Evolutionary conservation across 2,797 vertebrate species (phyloP).

Genomic region (Poliocrania exsul): DNA sequence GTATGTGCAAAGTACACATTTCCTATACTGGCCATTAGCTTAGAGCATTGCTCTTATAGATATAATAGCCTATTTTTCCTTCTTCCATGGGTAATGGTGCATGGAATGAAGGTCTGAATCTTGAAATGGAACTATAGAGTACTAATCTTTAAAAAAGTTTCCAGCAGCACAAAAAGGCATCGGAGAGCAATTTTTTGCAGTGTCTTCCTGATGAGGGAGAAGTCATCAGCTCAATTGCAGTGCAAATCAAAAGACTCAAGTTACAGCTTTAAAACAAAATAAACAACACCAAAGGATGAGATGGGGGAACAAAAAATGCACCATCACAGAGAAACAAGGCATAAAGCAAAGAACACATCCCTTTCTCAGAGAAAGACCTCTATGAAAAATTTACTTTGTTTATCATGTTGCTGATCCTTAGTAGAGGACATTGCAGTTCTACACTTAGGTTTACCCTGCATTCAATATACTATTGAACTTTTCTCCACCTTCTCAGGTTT

Average conservation of each 20-base stretch:
- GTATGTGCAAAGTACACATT: conserved; percentile 21
- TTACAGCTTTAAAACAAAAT: background rate
- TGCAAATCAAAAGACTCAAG: background rate
- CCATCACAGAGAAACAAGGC: background rate
- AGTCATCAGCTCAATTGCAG: background rate
- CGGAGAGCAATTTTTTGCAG: background rate
- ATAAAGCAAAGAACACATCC: background rate
- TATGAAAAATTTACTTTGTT: background rate
- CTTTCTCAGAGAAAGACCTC: background rate
- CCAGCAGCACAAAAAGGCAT: conserved; percentile 11
- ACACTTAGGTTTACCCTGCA: background rate
- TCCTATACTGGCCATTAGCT: conserved; percentile 61
- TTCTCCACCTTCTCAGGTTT: background rate
- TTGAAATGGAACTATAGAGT: conserved; percentile 58
- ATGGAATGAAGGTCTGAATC: conserved; percentile 54
- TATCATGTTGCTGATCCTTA: background rate
- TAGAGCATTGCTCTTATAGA: conserved; percentile 36
- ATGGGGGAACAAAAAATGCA: background rate
- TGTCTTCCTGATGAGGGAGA: background rate
- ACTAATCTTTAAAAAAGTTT: conserved; percentile 61
- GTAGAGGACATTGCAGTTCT: background rate
- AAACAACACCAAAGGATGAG: rapidly evolving
- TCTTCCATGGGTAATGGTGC: conserved; percentile 61
- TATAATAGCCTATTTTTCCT: conserved; percentile 51
- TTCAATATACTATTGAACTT: background rate